phyloP scores from a whole-genome alignment of 1,140 invertebrate species.

The Drosophila nebulosa region DNA sequence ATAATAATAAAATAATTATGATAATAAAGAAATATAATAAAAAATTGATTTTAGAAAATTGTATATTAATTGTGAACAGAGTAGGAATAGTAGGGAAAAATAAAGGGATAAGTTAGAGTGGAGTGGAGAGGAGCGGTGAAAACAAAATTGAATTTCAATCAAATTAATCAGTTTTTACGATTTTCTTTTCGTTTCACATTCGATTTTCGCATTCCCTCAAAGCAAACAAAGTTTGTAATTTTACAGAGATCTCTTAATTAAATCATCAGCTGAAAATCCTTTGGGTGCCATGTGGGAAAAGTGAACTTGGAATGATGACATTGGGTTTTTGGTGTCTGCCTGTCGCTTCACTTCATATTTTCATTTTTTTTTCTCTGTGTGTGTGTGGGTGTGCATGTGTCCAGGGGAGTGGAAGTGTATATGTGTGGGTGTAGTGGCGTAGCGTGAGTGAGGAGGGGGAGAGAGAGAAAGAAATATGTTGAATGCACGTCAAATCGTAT shows the following conservation, averaged over 20 bases:
- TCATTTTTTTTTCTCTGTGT: constrained; percentile 31
- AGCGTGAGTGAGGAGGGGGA: not conserved
- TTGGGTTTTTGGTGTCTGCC: constrained; percentile 42
- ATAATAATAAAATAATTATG: constrained; percentile 1
- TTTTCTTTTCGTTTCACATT: constrained; percentile 36
- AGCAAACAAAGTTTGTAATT: constrained; percentile 45
- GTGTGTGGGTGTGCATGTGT: not conserved
- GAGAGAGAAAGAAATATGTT: not conserved
- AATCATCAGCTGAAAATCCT: constrained; percentile 24
- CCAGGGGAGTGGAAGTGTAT: not conserved
- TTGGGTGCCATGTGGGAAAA: constrained; percentile 45
- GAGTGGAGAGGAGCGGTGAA: constrained; percentile 5
- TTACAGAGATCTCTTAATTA: constrained; percentile 27
- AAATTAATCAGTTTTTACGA: constrained; percentile 69
- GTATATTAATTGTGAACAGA: constrained; percentile 37
- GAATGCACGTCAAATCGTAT: constrained; percentile 30
- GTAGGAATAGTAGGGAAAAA: constrained; percentile 13
- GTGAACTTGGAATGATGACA: constrained; percentile 64
- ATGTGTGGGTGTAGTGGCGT: not conserved
- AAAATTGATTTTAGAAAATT: constrained; percentile 20
- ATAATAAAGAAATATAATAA: constrained; percentile 15
- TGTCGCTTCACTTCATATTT: constrained; percentile 23
- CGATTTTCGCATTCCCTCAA: constrained; percentile 37
- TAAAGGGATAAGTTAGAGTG: not conserved
- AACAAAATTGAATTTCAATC: constrained; percentile 70